Base-by-base conservation (phyloP, 92 coral and sea anemone genomes). In the Heteractis magnifica region DNA sequence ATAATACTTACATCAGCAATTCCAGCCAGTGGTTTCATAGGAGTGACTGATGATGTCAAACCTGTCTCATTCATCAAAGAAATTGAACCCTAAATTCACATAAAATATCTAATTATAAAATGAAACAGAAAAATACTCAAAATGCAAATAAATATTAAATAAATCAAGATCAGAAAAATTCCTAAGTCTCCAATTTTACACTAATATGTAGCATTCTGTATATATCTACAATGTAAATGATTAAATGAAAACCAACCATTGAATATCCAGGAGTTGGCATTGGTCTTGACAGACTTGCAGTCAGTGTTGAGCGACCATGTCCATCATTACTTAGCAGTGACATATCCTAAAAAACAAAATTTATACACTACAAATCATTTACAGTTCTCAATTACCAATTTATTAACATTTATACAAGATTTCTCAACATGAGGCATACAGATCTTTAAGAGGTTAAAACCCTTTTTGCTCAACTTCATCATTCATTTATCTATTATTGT, bases 41-140 rank as follows among this genome's bases (percentile, higher is more conserved):
- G 93, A 34, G 92, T 95, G 20, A 93, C 87, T 73, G 94, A 84
- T 21, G 89, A 77, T 56, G 97, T 85, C 19, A 88, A 49, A 16
- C 97, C 98, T 72, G 92, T 90, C 75, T 90, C 95, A 76, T 95
- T 95, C 95, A 95, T 93, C 44, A 95, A 86, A 34, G 98, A 93
- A 49, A 95, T 80, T 6, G 95, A 89, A 76, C 94, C 97, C 98
- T 95, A 62, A 14, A 65, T 52, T 41, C 19, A 74, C 12, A 51
- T 19, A 51, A 53, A 8, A 4, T 62, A 62, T 16, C 44, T 34
- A 34, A 34, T 34, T 34, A 34, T 34, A 34, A 34, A 34, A 34
- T 34, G 44, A 34, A 34, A 34, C 44, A 34, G 44, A 34, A 34
- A 1, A 34, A 34, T 34, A 34, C 44, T 34, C 1, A 2, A 34